Evolutionary conservation across 2,888 invertebrate species (phyloP).

Genomic region (Lasius fuliginosus): DNA sequence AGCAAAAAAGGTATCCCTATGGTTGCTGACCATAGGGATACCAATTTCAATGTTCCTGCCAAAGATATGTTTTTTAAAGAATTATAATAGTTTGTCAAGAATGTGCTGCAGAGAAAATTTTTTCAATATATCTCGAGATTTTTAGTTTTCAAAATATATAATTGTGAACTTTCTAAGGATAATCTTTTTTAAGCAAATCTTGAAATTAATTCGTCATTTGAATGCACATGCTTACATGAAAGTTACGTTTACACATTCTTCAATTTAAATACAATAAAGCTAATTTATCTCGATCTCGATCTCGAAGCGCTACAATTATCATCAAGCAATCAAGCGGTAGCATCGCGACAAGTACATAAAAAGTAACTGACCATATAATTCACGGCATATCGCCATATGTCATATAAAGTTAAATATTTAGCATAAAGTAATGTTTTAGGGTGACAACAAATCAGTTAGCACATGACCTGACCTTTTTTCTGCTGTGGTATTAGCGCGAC

Average conservation of each 20-base stretch:
- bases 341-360: too few relatives aligned
- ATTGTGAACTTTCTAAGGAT: neutral
- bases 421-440: too few relatives aligned
- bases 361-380: too few relatives aligned
- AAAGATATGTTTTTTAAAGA: neutral
- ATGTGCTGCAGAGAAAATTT: neutral
- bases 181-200: neutral
- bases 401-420: too few relatives aligned
- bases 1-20: neutral
- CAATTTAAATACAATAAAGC: constrained; percentile 6
- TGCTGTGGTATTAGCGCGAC: too few relatives aligned
- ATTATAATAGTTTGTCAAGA: neutral
- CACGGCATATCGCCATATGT: too few relatives aligned
- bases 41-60: neutral
- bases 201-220: neutral
- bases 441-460: too few relatives aligned
- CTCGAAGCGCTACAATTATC: constrained; percentile 25
- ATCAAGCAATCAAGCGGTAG: neutral
- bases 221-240: neutral
- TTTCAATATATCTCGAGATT: neutral
- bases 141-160: neutral
- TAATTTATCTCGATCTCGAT: neutral
- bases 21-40: neutral
- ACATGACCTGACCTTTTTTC: too few relatives aligned
- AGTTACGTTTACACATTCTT: neutral